Conservation (phyloP, 2,797 vertebrate genomes). For the Knipowitschia caucasica region DNA sequence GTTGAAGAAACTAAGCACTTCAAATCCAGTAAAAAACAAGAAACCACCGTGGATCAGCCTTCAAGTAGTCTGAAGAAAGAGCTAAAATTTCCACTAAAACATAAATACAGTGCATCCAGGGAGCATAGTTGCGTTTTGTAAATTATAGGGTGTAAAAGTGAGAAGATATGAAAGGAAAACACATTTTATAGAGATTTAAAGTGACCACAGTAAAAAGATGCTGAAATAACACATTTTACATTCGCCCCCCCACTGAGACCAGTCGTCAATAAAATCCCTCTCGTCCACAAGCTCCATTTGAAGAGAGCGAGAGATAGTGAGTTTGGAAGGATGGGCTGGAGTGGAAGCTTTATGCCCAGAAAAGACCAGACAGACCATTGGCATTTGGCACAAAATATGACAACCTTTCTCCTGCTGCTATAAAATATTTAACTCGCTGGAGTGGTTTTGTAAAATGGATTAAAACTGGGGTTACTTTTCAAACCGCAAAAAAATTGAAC, state of each 20-base stretch:
- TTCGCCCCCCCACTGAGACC: slow-evolving; percentile 24
- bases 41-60: slow-evolving; percentile 38
- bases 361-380: slow-evolving; percentile 30
- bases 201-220: neutral
- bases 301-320: slow-evolving; percentile 9
- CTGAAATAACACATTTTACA: slow-evolving; percentile 34
- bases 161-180: slow-evolving; percentile 17
- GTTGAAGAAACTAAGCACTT: slow-evolving; percentile 50
- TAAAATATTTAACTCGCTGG: slow-evolving; percentile 1
- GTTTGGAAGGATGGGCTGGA: too few relatives aligned
- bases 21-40: slow-evolving; percentile 50
- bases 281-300: slow-evolving; percentile 24
- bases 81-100: slow-evolving; percentile 36
- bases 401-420: slow-evolving; percentile 18
- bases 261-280: slow-evolving; percentile 26
- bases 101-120: slow-evolving; percentile 21
- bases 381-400: slow-evolving; percentile 25
- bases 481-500: too few relatives aligned
- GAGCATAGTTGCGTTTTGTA: slow-evolving; percentile 39
- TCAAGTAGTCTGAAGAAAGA: slow-evolving; percentile 39
- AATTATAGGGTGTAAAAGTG: slow-evolving; percentile 42
- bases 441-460: neutral
- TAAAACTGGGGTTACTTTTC: too few relatives aligned
- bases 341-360: slow-evolving; percentile 17
- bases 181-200: slow-evolving; percentile 28